Evolutionary conservation across 2,888 invertebrate genomes (phyloP), one percentile per base, ranked within the genome.

Genomic region (Entomobrya proxima): DNA sequence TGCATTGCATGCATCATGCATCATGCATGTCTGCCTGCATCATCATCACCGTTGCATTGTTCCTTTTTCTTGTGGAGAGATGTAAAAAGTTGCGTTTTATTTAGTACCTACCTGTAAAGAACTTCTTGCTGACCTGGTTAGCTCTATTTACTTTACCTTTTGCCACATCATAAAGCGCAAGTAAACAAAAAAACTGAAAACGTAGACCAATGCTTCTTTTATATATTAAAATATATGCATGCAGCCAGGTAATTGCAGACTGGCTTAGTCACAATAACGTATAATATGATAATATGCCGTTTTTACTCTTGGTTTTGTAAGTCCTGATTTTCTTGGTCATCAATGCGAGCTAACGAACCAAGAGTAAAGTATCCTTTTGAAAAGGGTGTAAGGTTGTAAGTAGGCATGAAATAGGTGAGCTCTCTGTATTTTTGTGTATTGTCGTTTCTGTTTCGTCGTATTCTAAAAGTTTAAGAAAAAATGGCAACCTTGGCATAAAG

Each of bases 81-180:
- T 64, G 64, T 50, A 7, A 21, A 35, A 67, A 67, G 5, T n/a
- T 11, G 11, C 30, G 50, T 47, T 50, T 50, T 50, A 27, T 50
- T 74, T 74, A 74, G 47, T 74, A 50, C 74, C 74, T 74, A 30
- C 50, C n/a, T 74, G 32, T 9, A 74, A 74, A 74, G 4, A 18
- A n/a, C 4, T 40, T 44, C 37, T 61, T 67, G 79, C 47, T 79
- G 79, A 79, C 79, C 79, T 79, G 79, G 79, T 79, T 79, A 79
- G 79, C 79, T 79, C 67, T 67, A 35, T 79, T 79, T 64, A 67
- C 67, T 50, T 79, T 67, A 35, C 47, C 50, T 67, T 64, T 61
- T 61, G 44, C 61, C 67, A 67, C 27, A 61, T 52, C 64, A 21
- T 52, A 67, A 44, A 24, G 35, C 35, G 7, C 32, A 67, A 21